Conservation (phyloP, 2,113 vertebrate species). For the Pseudois nayaur region DNA sequence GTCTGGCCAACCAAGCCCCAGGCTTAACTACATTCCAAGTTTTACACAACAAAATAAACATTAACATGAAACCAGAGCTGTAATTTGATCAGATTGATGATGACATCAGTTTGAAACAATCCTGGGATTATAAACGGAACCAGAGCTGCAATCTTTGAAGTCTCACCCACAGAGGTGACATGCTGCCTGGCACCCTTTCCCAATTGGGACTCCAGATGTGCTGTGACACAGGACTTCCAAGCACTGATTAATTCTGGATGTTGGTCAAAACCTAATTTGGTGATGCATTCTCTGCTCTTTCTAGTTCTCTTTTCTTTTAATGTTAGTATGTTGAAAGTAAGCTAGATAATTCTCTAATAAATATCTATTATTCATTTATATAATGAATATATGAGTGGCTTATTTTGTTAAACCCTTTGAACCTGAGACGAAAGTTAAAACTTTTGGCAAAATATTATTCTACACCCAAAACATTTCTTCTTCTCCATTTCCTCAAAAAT, state of each 20-base stretch:
- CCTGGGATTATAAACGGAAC: not conserved
- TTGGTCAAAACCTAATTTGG: not conserved
- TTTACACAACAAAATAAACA: not conserved
- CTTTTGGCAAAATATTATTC: not conserved
- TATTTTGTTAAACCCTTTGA: not conserved
- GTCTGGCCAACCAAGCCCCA: not conserved
- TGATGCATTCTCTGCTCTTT: not conserved
- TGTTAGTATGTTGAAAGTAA: not conserved
- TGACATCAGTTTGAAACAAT: not conserved
- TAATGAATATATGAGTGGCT: not conserved
- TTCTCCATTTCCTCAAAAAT: not conserved
- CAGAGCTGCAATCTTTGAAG: not conserved
- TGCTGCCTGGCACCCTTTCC: not conserved
- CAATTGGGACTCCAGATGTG: accelerated
- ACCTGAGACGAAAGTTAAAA: not conserved
- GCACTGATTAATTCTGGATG: not conserved
- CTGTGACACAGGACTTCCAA: not conserved
- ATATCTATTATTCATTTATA: not conserved
- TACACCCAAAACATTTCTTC: not conserved
- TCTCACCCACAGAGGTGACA: not conserved
- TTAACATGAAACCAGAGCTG: not conserved
- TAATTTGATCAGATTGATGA: not conserved
- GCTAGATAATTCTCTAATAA: not conserved
- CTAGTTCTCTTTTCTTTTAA: not conserved
- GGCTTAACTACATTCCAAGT: not conserved